These are phyloP conservation scores for Corythaeola cristata DNA, from an alignment of 2,113 vertebrate species.

Conservation along the genomic window DNA sequence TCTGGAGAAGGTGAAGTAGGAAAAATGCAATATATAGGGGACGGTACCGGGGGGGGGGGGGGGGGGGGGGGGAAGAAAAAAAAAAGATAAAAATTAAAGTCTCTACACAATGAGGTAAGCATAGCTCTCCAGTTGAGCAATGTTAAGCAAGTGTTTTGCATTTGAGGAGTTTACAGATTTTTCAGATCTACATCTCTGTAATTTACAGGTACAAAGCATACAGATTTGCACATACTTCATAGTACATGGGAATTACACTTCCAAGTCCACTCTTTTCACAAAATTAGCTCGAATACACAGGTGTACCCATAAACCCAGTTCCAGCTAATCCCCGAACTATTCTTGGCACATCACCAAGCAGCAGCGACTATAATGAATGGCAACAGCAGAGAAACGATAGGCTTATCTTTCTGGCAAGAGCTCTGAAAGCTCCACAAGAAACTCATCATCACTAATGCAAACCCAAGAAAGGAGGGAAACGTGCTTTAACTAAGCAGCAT, in stretches of 20 bases:
- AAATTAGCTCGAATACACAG: neutral
- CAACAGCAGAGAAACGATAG: neutral
- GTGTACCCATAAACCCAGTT: neutral
- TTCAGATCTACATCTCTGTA: neutral
- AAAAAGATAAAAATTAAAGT: neutral
- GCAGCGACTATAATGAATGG: neutral
- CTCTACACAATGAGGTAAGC: neutral
- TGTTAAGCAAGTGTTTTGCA: neutral
- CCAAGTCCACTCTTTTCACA: neutral
- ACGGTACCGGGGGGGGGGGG: neutral
- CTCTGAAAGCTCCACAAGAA: neutral
- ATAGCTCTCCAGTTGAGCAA: neutral
- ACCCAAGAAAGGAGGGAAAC: neutral
- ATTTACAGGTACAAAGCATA: neutral
- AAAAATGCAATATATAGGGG: neutral
- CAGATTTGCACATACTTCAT: neutral
- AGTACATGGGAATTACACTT: neutral
- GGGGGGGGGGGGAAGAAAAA: neutral
- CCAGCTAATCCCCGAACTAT: neutral
- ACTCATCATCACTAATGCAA: slow-evolving; percentile 23
- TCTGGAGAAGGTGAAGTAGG: neutral
- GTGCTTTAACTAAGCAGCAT: neutral
- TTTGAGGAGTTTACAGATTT: neutral
- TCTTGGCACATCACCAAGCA: slow-evolving; percentile 1
- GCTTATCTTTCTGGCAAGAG: slow-evolving; percentile 36